Conservation (phyloP, 1,140 invertebrate genomes). For the Drosophila serrata region DNA sequence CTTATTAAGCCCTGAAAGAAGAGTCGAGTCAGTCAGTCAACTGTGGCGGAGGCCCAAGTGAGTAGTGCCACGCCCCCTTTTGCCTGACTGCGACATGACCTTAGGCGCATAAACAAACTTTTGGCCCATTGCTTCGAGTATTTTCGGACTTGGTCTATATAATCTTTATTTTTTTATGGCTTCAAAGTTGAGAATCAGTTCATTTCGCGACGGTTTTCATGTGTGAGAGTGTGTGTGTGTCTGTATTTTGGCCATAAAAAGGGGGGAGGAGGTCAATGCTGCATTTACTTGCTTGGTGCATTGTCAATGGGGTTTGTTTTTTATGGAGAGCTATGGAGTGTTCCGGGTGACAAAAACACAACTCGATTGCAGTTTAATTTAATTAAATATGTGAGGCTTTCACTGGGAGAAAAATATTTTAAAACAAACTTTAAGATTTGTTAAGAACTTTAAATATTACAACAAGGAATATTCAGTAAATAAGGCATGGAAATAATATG, state of each 20-base stretch:
- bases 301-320: slow-evolving; percentile 27
- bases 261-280: slow-evolving; percentile 57
- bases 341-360: slow-evolving; percentile 10
- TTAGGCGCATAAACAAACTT: slow-evolving; percentile 80
- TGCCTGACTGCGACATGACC: slow-evolving; percentile 63
- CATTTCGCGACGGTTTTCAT: slow-evolving; percentile 7
- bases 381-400: not conserved
- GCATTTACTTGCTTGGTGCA: slow-evolving; percentile 31
- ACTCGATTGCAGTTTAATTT: not conserved
- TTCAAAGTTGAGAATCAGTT: slow-evolving; percentile 49
- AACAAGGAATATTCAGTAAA: too few species aligned
- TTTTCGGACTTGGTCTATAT: slow-evolving; percentile 61
- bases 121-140: slow-evolving; percentile 17
- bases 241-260: slow-evolving; percentile 45
- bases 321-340: not conserved
- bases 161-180: slow-evolving; percentile 49
- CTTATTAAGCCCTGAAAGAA: slow-evolving; percentile 50
- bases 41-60: slow-evolving; percentile 30
- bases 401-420: not conserved
- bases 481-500: too few species aligned
- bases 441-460: not conserved
- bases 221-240: not conserved
- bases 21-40: slow-evolving; percentile 38
- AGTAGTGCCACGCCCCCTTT: slow-evolving; percentile 38
- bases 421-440: not conserved